Evolutionary conservation across 2,888 invertebrate species (phyloP), one percentile per base, ranked within the genome.

Genomic region (Lasioglossum leucozonium): DNA sequence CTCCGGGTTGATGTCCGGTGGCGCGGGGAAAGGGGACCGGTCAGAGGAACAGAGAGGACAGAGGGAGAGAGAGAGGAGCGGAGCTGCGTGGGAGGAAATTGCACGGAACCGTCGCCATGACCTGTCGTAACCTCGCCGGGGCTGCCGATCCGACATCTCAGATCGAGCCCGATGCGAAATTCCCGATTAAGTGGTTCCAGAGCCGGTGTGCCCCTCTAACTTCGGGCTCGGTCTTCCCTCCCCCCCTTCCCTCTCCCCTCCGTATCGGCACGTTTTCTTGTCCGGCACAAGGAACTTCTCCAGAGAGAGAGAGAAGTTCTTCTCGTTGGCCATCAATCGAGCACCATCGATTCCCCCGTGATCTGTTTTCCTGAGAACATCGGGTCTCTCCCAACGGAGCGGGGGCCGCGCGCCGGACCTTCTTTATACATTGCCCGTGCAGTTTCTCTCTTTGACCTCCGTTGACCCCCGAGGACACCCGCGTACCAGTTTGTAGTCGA

Each of bases 141-240:
- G 85, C 85, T 80, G 81, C 84, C 89, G 88, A 87, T 87, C 88
- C 90, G 89, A 90, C 90, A 90, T 91, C 89, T 87, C 82, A 85
- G 88, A 92, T 92, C 90, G 90, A 69, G 82, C 88, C 87, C 89
- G 92, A 92, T 91, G 88, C 89, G 87, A 90, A 90, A 90, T 91
- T 88, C 82, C 87, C 90, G 91, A 90, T 90, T 91, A 89, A 84
- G 82, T 87, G 85, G 86, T 85, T 85, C 82, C 86, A 84, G 77
- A 77, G 84, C 77, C 85, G 81, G 84, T 18, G 40, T 26, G 74
- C 74, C 51, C 74, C 51, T 26, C 58, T 77, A 69, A 67, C 67
- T 67, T 81, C 58, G 77, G 34, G 34, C 3, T 34, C 34, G 34
- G 34, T 34, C 3, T 34, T 34, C 34, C 34, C 34, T 34, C 65